These are phyloP conservation scores for Brachionus plicatilis DNA, from an alignment of 1,140 invertebrate genomes.

Conservation along the genomic window DNA sequence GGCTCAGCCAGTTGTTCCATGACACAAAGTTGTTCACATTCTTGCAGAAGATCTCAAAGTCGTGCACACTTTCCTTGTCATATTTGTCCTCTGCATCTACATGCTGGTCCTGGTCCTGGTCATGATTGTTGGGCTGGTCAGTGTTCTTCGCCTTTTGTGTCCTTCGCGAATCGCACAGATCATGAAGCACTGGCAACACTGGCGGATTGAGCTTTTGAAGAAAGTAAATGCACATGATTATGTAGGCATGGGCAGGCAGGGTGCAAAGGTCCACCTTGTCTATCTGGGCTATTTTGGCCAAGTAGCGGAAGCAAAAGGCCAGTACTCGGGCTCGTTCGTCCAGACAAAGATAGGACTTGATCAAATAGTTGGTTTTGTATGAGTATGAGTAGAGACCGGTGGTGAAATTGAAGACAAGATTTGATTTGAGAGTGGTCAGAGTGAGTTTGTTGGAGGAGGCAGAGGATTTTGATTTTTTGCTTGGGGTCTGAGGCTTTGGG, in stretches of 20 bases:
- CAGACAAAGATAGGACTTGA: background rate
- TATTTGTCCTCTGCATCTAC: background rate
- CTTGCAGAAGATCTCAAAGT: background rate
- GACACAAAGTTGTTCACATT: background rate
- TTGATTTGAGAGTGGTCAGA: background rate
- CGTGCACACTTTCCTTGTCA: background rate
- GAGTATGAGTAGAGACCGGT: background rate
- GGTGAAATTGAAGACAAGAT: background rate
- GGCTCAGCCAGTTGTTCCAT: background rate
- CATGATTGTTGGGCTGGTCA: background rate
- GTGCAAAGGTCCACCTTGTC: slow-evolving; percentile 51
- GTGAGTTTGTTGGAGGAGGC: slow-evolving; percentile 18
- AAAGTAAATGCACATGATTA: slow-evolving; percentile 52
- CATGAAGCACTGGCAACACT: slow-evolving; percentile 49
- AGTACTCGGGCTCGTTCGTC: background rate
- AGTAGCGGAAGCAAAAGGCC: slow-evolving; percentile 34
- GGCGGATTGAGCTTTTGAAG: slow-evolving; percentile 49
- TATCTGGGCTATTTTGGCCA: slow-evolving; percentile 48
- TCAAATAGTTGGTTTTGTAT: background rate
- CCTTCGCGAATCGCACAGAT: slow-evolving; percentile 42
- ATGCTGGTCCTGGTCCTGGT: background rate
- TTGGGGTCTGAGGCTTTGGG: background rate
- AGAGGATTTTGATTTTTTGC: background rate
- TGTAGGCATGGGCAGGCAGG: slow-evolving; percentile 49
- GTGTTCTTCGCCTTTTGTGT: background rate